Base-by-base conservation (phyloP, 2,113 vertebrate species). In the Brachyhypopomus gauderio region DNA sequence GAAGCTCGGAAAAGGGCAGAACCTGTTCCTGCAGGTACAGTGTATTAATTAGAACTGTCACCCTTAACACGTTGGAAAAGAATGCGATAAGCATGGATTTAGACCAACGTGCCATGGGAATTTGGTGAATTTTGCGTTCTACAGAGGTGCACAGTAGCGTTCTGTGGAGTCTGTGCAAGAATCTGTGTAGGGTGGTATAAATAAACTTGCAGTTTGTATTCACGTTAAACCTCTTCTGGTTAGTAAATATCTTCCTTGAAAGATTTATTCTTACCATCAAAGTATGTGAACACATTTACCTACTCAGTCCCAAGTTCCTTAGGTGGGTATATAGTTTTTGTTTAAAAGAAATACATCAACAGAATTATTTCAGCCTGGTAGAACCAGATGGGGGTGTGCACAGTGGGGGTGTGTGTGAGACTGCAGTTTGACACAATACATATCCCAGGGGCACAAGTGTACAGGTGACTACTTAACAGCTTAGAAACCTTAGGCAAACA, bases 401-500 rank as follows among this genome's bases (percentile, higher is more conserved):
- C 30, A 30, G 30, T 69, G 30, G 19, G 64, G 16, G 30, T 4
- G 27, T 67, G 3, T 36, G 30, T 38, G 19, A 38, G 5, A 11
- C 12, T 5, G 22, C 27, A 30, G 22, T 72, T 79, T 48, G 45
- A 60, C 55, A n/a, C 38, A 48, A 72, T 23, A 72, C 38, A 17
- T 70, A 75, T 62, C 1, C 45, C 45, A 55, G 34, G 25, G 55
- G 38, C 12, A 74, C 23, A 74, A 56, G 17, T 58, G 30, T 48
- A 78, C 11, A 48, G 60, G 38, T 79, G 71, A 70, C 27, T 38
- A 41, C 25, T 38, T 36, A 58, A 64, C 72, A 73, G 27, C 38
- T 55, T 74, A 52, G 45, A 14, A 52, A 52, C 45, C 12, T 52
- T 66, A 74, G 78, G 63, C 17, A 81, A 69, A 81, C 64, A 75